A percentile compares a stretch with the other conserved stretches of the same genome.
These are phyloP conservation scores for Larimichthys crocea DNA, from an alignment of 2,113 vertebrate species.

Conservation along the genomic window DNA sequence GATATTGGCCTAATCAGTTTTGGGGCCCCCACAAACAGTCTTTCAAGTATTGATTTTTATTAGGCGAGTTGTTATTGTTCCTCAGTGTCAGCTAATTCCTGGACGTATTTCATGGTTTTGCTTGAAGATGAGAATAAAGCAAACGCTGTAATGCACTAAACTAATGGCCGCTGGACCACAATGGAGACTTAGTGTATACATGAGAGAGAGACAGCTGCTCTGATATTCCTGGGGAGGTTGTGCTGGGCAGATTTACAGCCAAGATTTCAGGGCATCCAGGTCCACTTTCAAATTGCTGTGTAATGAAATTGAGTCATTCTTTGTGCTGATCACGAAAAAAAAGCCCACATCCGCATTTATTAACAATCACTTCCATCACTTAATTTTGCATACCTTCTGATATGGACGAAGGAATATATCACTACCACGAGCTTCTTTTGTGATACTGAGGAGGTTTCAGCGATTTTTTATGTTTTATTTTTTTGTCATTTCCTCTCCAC, in stretches of 20 bases:
- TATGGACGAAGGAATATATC: background rate
- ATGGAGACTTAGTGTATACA: conserved; percentile 13
- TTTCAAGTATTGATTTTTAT: conserved; percentile 57
- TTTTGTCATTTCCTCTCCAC: conserved; percentile 17
- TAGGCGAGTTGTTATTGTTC: conserved; percentile 41
- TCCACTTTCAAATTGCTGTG: conserved; percentile 38
- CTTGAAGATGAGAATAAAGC: conserved; percentile 44
- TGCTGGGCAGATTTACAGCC: conserved; percentile 23
- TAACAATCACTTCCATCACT: conserved; percentile 22
- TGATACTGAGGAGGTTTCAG: background rate
- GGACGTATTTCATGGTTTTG: conserved; percentile 26
- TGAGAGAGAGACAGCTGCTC: conserved; percentile 32
- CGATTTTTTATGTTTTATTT: background rate
- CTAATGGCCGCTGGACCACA: conserved; percentile 42
- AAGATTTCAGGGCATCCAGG: conserved; percentile 20
- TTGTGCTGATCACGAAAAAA: conserved; percentile 26
- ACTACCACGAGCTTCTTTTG: conserved; percentile 5
- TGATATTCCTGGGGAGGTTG: conserved; percentile 30
- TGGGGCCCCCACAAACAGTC: conserved; percentile 25
- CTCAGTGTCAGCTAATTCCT: conserved; percentile 20
- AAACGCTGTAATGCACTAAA: conserved; percentile 9
- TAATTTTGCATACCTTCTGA: conserved; percentile 21
- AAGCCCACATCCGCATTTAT: conserved; percentile 21
- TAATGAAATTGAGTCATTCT: conserved; percentile 21
- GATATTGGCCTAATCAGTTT: conserved; percentile 61